Conservation (phyloP, 2,113 vertebrate species). For the Sander lucioperca region DNA sequence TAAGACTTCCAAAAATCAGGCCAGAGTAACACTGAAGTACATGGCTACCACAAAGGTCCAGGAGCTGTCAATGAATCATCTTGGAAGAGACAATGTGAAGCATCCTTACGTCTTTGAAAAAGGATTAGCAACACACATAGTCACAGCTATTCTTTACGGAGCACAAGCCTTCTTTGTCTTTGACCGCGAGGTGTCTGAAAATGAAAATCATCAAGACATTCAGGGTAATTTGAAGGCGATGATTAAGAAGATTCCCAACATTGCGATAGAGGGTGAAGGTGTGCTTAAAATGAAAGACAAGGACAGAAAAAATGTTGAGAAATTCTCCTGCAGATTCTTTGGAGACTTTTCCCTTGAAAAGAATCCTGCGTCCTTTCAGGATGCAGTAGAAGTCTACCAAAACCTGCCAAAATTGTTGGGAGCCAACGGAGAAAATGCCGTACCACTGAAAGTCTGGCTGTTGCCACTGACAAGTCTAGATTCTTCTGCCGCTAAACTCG, state of each 20-base stretch:
- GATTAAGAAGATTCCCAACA: not conserved
- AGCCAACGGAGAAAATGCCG: slow-evolving; percentile 45
- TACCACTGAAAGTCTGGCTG: slow-evolving; percentile 78
- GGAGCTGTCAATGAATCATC: slow-evolving; percentile 67
- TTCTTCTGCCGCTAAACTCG: slow-evolving; percentile 58
- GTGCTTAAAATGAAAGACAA: not conserved
- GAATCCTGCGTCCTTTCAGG: slow-evolving; percentile 56
- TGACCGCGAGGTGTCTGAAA: slow-evolving; percentile 63
- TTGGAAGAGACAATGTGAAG: slow-evolving; percentile 51
- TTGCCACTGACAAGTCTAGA: slow-evolving; percentile 70
- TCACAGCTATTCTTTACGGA: slow-evolving; percentile 71
- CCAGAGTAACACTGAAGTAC: slow-evolving; percentile 71
- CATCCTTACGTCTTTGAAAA: slow-evolving; percentile 48
- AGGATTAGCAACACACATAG: slow-evolving; percentile 70
- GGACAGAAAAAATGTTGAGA: slow-evolving; percentile 1
- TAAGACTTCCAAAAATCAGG: slow-evolving; percentile 55
- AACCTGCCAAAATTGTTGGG: slow-evolving; percentile 64
- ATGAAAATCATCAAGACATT: slow-evolving; percentile 48
- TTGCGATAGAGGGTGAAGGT: not conserved
- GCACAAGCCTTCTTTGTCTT: slow-evolving; percentile 78
- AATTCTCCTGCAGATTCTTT: slow-evolving; percentile 72
- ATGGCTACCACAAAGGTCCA: slow-evolving; percentile 58
- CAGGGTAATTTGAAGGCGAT: slow-evolving; percentile 36
- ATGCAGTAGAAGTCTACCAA: slow-evolving; percentile 70
- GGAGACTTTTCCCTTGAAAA: slow-evolving; percentile 66